phyloP scores from a whole-genome alignment of 2,797 vertebrate species.

The Falco peregrinus region DNA sequence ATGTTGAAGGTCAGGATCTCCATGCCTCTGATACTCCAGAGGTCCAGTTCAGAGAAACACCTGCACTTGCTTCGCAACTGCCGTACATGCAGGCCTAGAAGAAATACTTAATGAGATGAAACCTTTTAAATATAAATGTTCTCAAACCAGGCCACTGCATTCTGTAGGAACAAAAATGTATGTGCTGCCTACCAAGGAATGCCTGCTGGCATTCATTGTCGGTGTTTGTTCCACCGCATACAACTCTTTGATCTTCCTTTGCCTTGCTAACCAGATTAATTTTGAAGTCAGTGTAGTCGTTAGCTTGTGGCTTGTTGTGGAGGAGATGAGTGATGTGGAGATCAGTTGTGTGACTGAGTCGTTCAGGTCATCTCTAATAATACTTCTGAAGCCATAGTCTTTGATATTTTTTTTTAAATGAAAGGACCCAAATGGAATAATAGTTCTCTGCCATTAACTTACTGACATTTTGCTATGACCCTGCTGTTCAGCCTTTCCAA shows the following conservation, averaged over 20 bases:
- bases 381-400: background rate
- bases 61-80: background rate
- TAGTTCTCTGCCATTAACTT: background rate
- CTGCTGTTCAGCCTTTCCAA: background rate
- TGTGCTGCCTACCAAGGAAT: background rate
- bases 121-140: background rate
- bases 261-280: background rate
- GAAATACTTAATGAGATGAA: background rate
- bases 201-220: background rate
- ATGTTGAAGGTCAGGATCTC: background rate
- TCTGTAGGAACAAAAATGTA: background rate
- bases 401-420: background rate
- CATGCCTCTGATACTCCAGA: background rate
- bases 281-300: background rate
- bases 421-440: background rate
- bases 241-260: slow-evolving; percentile 9
- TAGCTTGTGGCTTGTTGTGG: background rate
- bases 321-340: background rate
- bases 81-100: background rate
- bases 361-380: background rate
- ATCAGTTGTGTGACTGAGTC: background rate
- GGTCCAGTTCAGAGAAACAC: background rate
- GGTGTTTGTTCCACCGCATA: background rate
- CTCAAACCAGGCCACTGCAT: background rate
- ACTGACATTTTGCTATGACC: background rate